Evolutionary conservation across 2,888 invertebrate species (phyloP).

Genomic region (Thysanoteuthis rhombus): DNA sequence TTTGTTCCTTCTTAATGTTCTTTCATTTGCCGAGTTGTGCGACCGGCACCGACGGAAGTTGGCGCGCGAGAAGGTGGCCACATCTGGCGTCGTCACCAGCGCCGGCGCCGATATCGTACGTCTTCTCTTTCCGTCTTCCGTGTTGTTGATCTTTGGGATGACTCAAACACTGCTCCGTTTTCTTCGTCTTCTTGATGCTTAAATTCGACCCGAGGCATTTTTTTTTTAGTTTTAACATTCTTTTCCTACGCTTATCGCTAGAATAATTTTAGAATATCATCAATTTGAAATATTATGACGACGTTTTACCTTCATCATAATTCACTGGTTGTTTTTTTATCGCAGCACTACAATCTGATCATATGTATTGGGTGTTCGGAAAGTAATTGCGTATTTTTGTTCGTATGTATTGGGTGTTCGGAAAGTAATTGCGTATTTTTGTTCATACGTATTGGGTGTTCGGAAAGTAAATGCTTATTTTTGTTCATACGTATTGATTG

Average conservation of each 20-base stretch:
- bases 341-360: too few relatives aligned
- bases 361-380: too few relatives aligned
- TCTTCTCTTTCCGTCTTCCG: background rate
- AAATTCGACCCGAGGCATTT: background rate
- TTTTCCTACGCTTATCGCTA: background rate
- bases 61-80: background rate
- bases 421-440: too few relatives aligned
- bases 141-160: background rate
- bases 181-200: background rate
- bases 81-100: constrained; percentile 12
- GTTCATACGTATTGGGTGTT: too few relatives aligned
- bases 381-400: too few relatives aligned
- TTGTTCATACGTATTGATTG: too few relatives aligned
- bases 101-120: background rate
- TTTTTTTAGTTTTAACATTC: background rate
- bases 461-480: too few relatives aligned
- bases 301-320: too few relatives aligned
- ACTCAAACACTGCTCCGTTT: background rate
- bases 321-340: too few relatives aligned
- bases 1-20: background rate
- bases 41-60: constrained; percentile 12
- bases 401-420: too few relatives aligned
- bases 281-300: too few relatives aligned
- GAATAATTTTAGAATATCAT: too few relatives aligned
- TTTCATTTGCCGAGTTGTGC: background rate